Percentiles rank a stretch among this genome's conserved stretches.
These are phyloP conservation scores for Noctua janthina DNA, from an alignment of 2,888 invertebrate species.

Conservation along the genomic window DNA sequence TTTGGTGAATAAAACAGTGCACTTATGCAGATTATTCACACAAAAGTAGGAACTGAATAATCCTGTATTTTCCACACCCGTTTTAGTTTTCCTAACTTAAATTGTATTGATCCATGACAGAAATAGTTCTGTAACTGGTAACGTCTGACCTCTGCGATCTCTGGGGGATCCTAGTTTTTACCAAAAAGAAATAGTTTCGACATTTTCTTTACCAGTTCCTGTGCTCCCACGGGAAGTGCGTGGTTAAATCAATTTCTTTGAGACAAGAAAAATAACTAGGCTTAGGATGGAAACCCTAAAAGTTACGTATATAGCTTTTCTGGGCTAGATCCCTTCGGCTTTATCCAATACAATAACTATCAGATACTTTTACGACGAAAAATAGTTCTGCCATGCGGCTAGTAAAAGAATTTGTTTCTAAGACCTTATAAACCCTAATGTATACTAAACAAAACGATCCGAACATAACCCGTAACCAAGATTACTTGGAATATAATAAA, in stretches of 20 bases:
- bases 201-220: conserved; percentile 43
- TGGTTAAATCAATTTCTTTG: conserved; percentile 31
- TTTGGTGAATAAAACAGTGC: conserved; percentile 38
- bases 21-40: conserved; percentile 8
- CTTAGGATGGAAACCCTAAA: conserved; percentile 20
- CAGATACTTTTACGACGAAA: not conserved
- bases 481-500: conserved; percentile 46
- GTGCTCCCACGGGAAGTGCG: conserved; percentile 26
- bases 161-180: conserved; percentile 46
- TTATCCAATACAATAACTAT: not conserved
- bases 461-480: conserved; percentile 22
- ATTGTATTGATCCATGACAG: conserved; percentile 38
- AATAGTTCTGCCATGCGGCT: not conserved
- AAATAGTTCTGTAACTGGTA: conserved; percentile 45
- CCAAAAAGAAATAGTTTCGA: conserved; percentile 49
- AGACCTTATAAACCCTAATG: conserved; percentile 12
- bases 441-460: conserved; percentile 16
- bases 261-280: conserved; percentile 30
- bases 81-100: conserved; percentile 12
- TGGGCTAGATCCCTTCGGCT: not conserved
- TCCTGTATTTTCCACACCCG: not conserved
- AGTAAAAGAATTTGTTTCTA: conserved; percentile 6
- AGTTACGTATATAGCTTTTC: conserved; percentile 4
- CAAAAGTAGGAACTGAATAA: not conserved
- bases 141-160: conserved; percentile 33